Conservation (phyloP, 2,113 vertebrate genomes). For the Malaclemys terrapin region DNA sequence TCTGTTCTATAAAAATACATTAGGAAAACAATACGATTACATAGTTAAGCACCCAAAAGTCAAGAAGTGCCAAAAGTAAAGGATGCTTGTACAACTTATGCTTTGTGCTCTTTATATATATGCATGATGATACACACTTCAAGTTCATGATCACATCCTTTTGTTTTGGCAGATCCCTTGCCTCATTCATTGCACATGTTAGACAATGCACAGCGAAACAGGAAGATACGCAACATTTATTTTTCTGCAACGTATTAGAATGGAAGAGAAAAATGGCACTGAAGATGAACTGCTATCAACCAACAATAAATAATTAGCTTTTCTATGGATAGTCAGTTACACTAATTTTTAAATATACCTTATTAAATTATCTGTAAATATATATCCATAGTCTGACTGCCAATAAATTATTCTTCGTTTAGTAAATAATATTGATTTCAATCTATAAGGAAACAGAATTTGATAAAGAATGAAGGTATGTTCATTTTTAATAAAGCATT, state of each 20-base stretch:
- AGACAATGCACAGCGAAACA: background rate
- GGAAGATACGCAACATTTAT: background rate
- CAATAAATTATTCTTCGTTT: background rate
- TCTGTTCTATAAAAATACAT: background rate
- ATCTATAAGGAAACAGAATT: background rate
- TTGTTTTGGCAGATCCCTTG: background rate
- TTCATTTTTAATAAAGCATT: background rate
- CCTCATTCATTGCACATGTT: background rate
- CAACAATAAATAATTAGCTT: rapidly evolving
- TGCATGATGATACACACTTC: background rate
- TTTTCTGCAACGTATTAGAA: background rate
- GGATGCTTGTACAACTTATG: background rate
- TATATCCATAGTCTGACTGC: background rate
- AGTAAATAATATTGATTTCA: conserved; percentile 4
- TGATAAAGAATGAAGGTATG: background rate
- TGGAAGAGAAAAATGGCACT: background rate
- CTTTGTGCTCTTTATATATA: background rate
- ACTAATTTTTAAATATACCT: background rate
- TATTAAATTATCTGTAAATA: background rate
- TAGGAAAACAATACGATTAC: background rate
- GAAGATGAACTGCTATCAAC: background rate
- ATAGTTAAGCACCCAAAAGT: background rate
- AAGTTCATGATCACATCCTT: background rate
- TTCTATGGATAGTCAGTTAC: background rate
- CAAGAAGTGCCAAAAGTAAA: background rate